Conservation (phyloP, 2,113 vertebrate genomes). For the Otus sunia region DNA sequence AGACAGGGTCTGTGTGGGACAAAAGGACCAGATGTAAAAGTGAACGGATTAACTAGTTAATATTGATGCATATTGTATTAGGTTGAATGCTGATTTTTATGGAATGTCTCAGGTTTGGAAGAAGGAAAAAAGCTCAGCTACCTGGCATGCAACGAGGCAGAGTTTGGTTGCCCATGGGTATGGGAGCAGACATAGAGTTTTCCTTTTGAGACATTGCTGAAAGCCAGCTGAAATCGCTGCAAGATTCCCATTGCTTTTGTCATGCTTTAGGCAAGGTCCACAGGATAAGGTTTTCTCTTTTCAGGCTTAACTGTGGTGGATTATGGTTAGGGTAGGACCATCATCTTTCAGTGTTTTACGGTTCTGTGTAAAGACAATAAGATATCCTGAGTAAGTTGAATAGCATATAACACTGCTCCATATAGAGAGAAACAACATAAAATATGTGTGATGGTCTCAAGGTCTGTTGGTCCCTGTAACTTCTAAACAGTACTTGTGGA, state of each 20-base stretch:
- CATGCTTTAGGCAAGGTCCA: neutral
- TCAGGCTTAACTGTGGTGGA: neutral
- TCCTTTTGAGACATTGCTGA: neutral
- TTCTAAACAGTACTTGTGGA: neutral
- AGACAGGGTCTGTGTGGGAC: neutral
- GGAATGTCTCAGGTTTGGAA: neutral
- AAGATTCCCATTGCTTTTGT: neutral
- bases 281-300: neutral
- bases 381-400: neutral
- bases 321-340: neutral
- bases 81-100: neutral
- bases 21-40: neutral
- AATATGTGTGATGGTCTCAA: neutral
- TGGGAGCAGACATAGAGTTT: neutral
- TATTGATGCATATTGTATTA: neutral
- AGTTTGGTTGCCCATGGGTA: neutral
- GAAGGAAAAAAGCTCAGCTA: neutral
- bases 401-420: accelerated
- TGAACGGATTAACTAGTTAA: neutral
- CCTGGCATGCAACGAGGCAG: neutral
- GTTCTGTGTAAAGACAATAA: neutral
- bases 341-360: neutral
- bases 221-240: neutral
- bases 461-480: neutral
- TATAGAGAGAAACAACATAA: neutral